Percentiles rank a stretch among this genome's conserved stretches.
Evolutionary conservation across 2,888 invertebrate genomes (phyloP).

Genomic region (Polyommatus iphigenia): DNA sequence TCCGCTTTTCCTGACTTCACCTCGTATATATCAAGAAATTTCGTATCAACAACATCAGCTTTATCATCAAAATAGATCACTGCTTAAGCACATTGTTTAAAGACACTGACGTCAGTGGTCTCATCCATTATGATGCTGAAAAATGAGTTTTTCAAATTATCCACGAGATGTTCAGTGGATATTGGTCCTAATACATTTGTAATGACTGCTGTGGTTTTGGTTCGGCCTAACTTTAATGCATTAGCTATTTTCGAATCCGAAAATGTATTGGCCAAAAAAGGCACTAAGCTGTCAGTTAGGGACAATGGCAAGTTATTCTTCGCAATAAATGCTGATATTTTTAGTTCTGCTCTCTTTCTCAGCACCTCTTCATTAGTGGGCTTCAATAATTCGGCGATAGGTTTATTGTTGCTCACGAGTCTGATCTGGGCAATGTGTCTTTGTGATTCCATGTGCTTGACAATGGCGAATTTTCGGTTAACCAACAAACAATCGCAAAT

Average conservation of each 20-base stretch:
- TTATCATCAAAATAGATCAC: no score
- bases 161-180: neutral
- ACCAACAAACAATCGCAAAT: no score
- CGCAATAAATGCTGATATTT: constrained; percentile 27
- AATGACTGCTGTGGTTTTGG: no score
- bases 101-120: no score
- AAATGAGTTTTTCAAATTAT: neutral
- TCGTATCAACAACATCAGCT: no score
- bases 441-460: no score
- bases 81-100: no score
- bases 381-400: no score
- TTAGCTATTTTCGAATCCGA: constrained; percentile 19
- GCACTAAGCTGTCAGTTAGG: constrained; percentile 5
- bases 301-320: constrained; percentile 20
- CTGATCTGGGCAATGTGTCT: neutral
- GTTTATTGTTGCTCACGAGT: neutral
- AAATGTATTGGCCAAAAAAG: constrained; percentile 3
- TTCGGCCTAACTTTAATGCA: neutral
- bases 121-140: constrained; percentile 15
- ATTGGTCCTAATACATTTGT: neutral
- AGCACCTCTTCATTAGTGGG: neutral
- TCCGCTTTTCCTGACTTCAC: constrained; percentile 7
- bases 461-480: no score
- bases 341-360: constrained; percentile 28
- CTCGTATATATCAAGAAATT: neutral